A percentile compares a stretch with the other conserved stretches of the same genome.
These are phyloP conservation scores for Pseudomyrmex sp. DNA, from an alignment of 1,140 invertebrate species.

Conservation along the genomic window DNA sequence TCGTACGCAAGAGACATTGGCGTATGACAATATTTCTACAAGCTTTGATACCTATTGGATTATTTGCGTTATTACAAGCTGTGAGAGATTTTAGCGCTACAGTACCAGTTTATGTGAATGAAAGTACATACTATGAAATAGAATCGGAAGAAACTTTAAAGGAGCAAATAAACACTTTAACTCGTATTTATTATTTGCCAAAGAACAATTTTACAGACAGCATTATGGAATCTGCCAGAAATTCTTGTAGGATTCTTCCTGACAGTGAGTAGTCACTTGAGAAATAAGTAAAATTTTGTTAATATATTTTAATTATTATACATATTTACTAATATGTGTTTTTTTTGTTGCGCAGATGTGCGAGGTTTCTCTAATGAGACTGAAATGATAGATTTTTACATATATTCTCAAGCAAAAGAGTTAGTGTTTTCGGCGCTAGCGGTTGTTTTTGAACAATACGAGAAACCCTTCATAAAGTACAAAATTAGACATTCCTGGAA, in stretches of 20 bases:
- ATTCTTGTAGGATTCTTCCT: slow-evolving; percentile 71
- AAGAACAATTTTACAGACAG: slow-evolving; percentile 68
- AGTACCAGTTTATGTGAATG: slow-evolving; percentile 58
- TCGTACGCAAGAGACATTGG: slow-evolving; percentile 81
- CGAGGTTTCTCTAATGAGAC: slow-evolving; percentile 77
- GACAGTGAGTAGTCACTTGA: slow-evolving; percentile 70
- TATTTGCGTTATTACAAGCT: slow-evolving; percentile 78
- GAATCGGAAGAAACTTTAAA: slow-evolving; percentile 57
- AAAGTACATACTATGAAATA: slow-evolving; percentile 75
- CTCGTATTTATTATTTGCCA: slow-evolving; percentile 76
- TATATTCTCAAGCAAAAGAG: slow-evolving; percentile 63
- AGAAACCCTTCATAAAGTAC: slow-evolving; percentile 74
- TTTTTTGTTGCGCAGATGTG: slow-evolving; percentile 66
- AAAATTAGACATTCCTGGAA: slow-evolving; percentile 74
- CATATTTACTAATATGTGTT: slow-evolving; percentile 10
- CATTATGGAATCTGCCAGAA: slow-evolving; percentile 70
- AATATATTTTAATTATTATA: neutral
- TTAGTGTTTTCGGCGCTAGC: slow-evolving; percentile 62
- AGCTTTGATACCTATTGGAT: slow-evolving; percentile 77
- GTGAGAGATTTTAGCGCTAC: slow-evolving; percentile 76
- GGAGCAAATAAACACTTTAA: slow-evolving; percentile 53
- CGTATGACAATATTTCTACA: slow-evolving; percentile 77
- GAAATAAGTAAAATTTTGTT: neutral
- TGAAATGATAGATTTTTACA: slow-evolving; percentile 76
- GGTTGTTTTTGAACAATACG: slow-evolving; percentile 76